Base-by-base conservation (phyloP, 1,140 invertebrate genomes). In the Zaprionus vittiger region DNA sequence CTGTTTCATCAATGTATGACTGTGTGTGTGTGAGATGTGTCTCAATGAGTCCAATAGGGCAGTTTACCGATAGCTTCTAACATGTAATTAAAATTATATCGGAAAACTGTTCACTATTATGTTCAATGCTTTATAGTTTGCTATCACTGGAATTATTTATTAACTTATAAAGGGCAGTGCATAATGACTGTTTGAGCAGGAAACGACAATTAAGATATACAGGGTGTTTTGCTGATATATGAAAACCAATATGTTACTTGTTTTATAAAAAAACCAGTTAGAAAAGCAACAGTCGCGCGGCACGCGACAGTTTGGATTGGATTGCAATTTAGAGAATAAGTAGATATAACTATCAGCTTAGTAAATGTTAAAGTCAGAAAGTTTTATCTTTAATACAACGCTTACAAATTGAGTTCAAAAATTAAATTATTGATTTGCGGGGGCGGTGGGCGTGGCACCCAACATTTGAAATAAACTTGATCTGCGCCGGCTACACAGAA, bases 81-180 rank as follows among this genome's bases (percentile, higher is more conserved):
- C 20, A 47, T 22, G 61, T 6, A 38, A 73, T 54, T 41, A 41
- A 17, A 22, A 24, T 62, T 55, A 56, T 73, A 68, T 73, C 14
- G 56, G 37, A 54, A 55, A 68, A 61, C 14, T 59, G n/a, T 44
- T 17, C 12, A 67, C 26, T 12, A 41, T 55, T 28, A 49, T 24
- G 15, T 49, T 41, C n/a, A n/a, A 34, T 31, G 26, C 52, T 49
- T 37, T 4, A 20, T 5, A 47, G 69, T 57, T 64, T 37, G 28
- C 44, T 24, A 56, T 54, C 62, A 57, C 41, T 49, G 65, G 62
- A 67, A 73, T 68, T 44, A 73, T 60, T n/a, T 20, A 73, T 55
- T 22, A 65, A 56, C 14, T 60, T 63, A 2, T 22, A 41, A 63
- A 38, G 17, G 24, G 26, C 20, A 71, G 5, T 66, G 7, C n/a